A percentile compares a stretch with the other conserved stretches of the same genome.
Conservation (phyloP, 2,888 invertebrate genomes). For the Drosophila engyochracea region DNA sequence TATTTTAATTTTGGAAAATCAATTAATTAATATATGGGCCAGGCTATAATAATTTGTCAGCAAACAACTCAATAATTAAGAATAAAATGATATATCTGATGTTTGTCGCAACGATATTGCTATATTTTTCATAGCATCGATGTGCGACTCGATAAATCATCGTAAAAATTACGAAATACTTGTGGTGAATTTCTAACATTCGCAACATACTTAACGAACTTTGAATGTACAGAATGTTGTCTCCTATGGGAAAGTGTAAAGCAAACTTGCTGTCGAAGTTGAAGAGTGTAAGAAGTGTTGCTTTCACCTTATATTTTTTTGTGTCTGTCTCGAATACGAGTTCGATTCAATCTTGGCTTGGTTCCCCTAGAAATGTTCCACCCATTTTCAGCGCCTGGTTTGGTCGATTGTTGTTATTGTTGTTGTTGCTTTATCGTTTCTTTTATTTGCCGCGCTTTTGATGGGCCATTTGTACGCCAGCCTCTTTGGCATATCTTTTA, state of each 20-base stretch:
- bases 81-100: too few relatives aligned
- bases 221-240: not conserved
- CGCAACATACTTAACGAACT: not conserved
- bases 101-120: not conserved
- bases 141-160: not conserved
- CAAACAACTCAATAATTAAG: not conserved
- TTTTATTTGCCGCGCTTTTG: slow-evolving; percentile 64
- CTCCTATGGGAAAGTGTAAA: not conserved
- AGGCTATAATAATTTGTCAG: not conserved
- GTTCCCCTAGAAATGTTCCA: slow-evolving; percentile 9
- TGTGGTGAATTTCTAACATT: not conserved
- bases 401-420: slow-evolving; percentile 12
- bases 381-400: slow-evolving; percentile 24
- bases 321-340: not conserved
- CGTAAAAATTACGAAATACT: too few relatives aligned
- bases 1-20: not conserved
- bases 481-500: slow-evolving; percentile 20
- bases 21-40: not conserved
- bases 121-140: not conserved
- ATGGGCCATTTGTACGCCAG: slow-evolving; percentile 66
- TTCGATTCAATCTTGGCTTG: slow-evolving; percentile 10
- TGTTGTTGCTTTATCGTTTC: slow-evolving; percentile 40
- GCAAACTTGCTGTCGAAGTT: not conserved
- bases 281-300: not conserved
- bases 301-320: not conserved